Evolutionary conservation across 1,140 invertebrate genomes (phyloP), one percentile per base, ranked within the genome.

Genomic region (Monochamus saltuarius): DNA sequence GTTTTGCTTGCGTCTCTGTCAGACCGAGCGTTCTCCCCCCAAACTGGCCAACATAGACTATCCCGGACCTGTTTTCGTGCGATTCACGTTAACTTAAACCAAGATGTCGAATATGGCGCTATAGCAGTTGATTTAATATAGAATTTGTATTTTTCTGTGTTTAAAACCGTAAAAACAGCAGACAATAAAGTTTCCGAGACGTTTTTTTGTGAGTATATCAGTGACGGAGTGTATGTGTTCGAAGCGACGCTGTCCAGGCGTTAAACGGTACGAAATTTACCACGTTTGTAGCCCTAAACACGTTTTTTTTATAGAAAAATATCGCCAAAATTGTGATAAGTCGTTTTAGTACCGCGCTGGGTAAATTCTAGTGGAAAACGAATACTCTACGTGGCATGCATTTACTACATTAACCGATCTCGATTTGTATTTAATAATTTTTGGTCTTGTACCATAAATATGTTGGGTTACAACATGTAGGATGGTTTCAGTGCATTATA

Each of bases 51-150:
- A 68, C 61, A 66, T 73, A 61, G 69, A 71, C 67, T 64, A 60
- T 67, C 66, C 71, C 71, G 69, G 71, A 73, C 71, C 71, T 73
- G 71, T 73, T 73, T 71, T 66, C 64, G 64, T 68, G 63, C 56
- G 61, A 63, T 55, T 65, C 61, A 56, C 59, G 64, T 67, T 67
- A 65, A 70, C 67, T 64, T 69, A 59, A 65, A 73, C 71, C 71
- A 73, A 73, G 71, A 73, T 73, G 71, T 73, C 71, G 69, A 68
- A 65, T 65, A 66, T 66, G 61, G 64, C 64, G 61, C 61, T 66
- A 60, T 66, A 62, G 52, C 49, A 59, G 65, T 66, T 64, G 61
- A 65, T 56, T 64, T 64, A 68, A 65, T 69, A 66, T 71, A 67
- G 67, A 69, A 71, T 64, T 67, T 64, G 65, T 69, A 69, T 70